phyloP scores from a whole-genome alignment of 2,888 invertebrate species.

The Ophion costatus region DNA sequence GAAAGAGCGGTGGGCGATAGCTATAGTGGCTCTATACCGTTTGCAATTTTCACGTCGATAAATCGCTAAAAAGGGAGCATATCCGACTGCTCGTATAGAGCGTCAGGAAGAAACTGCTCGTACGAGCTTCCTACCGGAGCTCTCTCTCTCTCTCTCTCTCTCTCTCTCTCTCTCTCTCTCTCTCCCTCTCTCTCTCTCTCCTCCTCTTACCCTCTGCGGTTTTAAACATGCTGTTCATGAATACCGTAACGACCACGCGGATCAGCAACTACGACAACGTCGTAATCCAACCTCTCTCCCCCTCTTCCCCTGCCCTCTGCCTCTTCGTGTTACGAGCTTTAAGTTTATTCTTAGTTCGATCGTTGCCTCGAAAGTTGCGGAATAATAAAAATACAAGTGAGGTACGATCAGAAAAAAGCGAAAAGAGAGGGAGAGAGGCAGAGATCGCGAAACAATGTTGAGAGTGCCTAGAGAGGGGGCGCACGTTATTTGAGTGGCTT shows the following conservation, averaged over 20 bases:
- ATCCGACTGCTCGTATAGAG: conserved; percentile 38
- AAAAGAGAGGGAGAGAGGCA: background rate
- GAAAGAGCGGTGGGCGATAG: background rate
- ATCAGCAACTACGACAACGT: conserved; percentile 12
- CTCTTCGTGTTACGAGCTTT: conserved; percentile 36
- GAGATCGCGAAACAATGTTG: background rate
- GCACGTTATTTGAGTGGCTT: background rate
- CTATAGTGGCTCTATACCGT: conserved; percentile 1
- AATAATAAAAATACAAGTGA: conserved; percentile 56
- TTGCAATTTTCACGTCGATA: conserved; percentile 53
- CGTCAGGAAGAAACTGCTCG: conserved; percentile 42
- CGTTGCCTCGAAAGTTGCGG: conserved; percentile 62
- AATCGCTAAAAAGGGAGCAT: conserved; percentile 58
- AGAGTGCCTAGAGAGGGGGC: background rate
- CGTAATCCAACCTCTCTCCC: conserved; percentile 4
- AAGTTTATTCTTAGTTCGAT: conserved; percentile 65
- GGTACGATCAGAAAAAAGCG: conserved; percentile 14
- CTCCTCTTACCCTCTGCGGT: conserved; percentile 10
- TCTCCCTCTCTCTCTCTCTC: background rate
- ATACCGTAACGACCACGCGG: conserved; percentile 24
- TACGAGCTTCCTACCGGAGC: conserved; percentile 13
- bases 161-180: background rate
- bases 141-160: too few species aligned
- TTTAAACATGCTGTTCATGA: conserved; percentile 21
- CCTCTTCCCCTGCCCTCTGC: background rate